Percentiles rank a stretch among this genome's conserved stretches.
These are phyloP conservation scores for Sialis fuliginosa DNA, from an alignment of 2,888 invertebrate species.

Conservation along the genomic window DNA sequence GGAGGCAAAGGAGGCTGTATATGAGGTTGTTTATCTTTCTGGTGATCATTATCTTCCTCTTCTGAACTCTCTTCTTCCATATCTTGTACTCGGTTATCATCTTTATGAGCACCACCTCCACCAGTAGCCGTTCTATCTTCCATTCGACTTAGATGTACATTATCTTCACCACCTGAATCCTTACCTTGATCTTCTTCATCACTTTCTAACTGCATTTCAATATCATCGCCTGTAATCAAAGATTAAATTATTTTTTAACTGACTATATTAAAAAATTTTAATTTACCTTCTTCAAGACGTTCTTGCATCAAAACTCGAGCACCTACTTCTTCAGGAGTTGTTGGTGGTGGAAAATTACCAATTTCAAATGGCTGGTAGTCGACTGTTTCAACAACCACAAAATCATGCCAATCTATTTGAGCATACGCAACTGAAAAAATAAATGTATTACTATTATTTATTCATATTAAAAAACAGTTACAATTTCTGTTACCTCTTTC, in stretches of 20 bases:
- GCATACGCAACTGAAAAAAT: conserved; percentile 62
- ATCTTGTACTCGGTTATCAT: conserved; percentile 57
- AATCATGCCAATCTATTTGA: conserved; percentile 99
- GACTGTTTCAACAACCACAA: conserved; percentile 98
- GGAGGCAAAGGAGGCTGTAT: conserved; percentile 59
- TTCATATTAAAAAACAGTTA: conserved; percentile 2
- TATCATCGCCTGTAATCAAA: conserved; percentile 35
- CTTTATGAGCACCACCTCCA: conserved; percentile 21
- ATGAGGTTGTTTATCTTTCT: conserved; percentile 22
- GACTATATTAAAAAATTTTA: conserved; percentile 16
- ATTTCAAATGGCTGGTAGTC: conserved; percentile 95
- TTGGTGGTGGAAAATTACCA: conserved; percentile 92
- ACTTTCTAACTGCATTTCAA: conserved; percentile 82
- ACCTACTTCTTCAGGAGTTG: conserved; percentile 93
- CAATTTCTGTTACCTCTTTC: conserved; percentile 46
- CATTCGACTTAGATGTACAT: conserved; percentile 44
- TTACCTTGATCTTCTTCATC: conserved; percentile 38
- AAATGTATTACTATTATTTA: conserved; percentile 1
- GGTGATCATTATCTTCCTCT: conserved; percentile 38
- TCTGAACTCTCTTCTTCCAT: conserved; percentile 82
- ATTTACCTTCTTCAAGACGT: conserved; percentile 47
- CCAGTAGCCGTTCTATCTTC: conserved; percentile 38
- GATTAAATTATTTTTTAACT: not conserved
- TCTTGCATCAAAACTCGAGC: conserved; percentile 83
- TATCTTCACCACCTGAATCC: conserved; percentile 20